A percentile compares a stretch with the other conserved stretches of the same genome.
These are phyloP conservation scores for Leucopsar rothschildi DNA, from an alignment of 2,113 vertebrate genomes.

Conservation along the genomic window DNA sequence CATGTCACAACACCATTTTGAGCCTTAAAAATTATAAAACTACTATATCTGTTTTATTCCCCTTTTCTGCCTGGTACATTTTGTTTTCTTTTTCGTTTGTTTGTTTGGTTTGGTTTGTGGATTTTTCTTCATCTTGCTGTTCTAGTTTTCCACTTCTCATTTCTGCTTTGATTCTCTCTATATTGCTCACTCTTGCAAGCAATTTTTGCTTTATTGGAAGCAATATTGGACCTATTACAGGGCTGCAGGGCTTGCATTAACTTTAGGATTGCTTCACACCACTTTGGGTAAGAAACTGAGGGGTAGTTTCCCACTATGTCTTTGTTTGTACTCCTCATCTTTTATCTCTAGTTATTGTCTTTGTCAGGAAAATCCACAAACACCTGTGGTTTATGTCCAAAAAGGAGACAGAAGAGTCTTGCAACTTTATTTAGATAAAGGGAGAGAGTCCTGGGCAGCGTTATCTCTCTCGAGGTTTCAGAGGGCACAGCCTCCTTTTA, in stretches of 20 bases:
- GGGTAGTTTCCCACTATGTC: background rate
- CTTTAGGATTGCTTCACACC: background rate
- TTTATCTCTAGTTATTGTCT: background rate
- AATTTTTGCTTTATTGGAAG: constrained; percentile 34
- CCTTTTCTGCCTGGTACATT: background rate
- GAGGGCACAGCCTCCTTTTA: accelerated
- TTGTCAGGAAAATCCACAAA: background rate
- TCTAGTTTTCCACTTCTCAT: background rate
- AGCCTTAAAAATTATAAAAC: background rate
- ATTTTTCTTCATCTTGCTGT: background rate
- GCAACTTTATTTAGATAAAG: background rate
- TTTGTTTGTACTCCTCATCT: background rate
- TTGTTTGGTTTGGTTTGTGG: background rate
- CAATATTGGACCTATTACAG: background rate
- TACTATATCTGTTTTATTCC: background rate
- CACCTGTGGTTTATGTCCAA: background rate
- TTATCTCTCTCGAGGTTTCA: accelerated
- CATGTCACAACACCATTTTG: background rate
- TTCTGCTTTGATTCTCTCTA: background rate
- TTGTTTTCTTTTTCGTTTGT: background rate
- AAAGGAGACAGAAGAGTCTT: background rate
- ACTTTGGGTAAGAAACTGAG: background rate
- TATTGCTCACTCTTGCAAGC: background rate
- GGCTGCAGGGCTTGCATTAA: constrained; percentile 5
- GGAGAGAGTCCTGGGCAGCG: accelerated